Base-by-base conservation (phyloP, 2,113 vertebrate species). In the Atrichornis clamosus region DNA sequence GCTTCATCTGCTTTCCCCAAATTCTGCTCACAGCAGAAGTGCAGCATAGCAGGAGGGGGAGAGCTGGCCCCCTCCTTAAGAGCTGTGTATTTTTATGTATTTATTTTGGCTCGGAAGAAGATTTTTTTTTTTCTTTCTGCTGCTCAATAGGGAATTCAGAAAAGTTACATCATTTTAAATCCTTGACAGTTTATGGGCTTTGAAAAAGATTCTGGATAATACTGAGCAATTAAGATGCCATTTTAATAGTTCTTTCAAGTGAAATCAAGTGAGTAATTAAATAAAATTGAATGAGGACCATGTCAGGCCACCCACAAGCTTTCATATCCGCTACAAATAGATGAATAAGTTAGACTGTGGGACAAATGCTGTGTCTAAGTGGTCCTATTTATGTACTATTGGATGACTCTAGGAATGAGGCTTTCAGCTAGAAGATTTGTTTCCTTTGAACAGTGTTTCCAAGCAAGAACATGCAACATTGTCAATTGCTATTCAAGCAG, bases 241-340 rank as follows among this genome's bases (percentile, higher is more conserved):
- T 97, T 96, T 98, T 97, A 97, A 96, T 96, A 86, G 96, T 68
- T 95, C 97, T 97, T 98, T 97, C 97, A 96, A 97, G 94, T 92
- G 95, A 96, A 98, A 97, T 97, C 96, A 97, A 97, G 96, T 96
- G 94, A 94, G 77, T 97, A 96, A 95, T 96, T 93, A 92, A 96
- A 96, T 97, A 96, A 97, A 97, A 97, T 79, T 95, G 92, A 97
- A 96, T 93, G 94, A 95, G 64, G 67, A 79, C 87, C 84, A 82
- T 92, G 55, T 87, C 90, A 93, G 96, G 89, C 95, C 96, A 97
- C 96, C 97, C 95, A 93, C 91, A 93, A 97, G 90, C 93, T 95
- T 60, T 96, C 90, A 73, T 70, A 93, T 77, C 76, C n/a, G 12
- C 93, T 85, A 75, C 68, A 89, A 73, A 84, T 41, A 23, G 49